Conservation (phyloP, 2,888 invertebrate species). For the Drosophila hawaiiensis region DNA sequence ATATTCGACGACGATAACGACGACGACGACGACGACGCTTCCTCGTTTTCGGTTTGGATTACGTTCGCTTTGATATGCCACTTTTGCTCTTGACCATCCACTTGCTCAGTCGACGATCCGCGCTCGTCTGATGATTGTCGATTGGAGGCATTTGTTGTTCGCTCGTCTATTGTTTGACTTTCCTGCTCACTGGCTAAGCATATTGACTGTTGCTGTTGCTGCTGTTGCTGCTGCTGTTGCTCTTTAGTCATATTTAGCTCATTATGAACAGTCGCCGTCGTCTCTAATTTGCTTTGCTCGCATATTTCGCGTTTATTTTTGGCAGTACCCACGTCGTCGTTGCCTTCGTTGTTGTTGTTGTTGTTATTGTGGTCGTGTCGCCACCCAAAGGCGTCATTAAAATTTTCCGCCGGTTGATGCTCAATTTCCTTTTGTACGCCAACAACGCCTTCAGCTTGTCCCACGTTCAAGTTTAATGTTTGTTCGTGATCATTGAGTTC, state of each 20-base stretch:
- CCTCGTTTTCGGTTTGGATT: slow-evolving; percentile 35
- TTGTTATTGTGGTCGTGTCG: slow-evolving; percentile 42
- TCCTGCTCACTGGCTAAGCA: slow-evolving; percentile 63
- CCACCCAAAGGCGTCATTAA: slow-evolving; percentile 77
- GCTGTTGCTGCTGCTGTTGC: slow-evolving; percentile 26
- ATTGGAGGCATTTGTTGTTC: slow-evolving; percentile 40
- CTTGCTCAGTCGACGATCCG: slow-evolving; percentile 81
- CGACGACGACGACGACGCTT: slow-evolving; percentile 33
- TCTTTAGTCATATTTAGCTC: slow-evolving; percentile 77
- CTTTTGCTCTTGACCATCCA: slow-evolving; percentile 67
- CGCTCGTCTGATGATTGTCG: slow-evolving; percentile 79
- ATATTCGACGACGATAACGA: slow-evolving; percentile 54
- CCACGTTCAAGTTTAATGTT: slow-evolving; percentile 74
- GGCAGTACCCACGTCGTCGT: slow-evolving; percentile 49
- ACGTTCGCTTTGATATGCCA: slow-evolving; percentile 34
- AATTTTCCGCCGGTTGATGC: slow-evolving; percentile 78
- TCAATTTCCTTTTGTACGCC: slow-evolving; percentile 70
- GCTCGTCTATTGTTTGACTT: slow-evolving; percentile 53
- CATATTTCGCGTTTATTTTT: slow-evolving; percentile 77
- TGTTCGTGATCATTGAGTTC: slow-evolving; percentile 63
- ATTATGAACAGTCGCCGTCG: slow-evolving; percentile 56
- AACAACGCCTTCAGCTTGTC: slow-evolving; percentile 46
- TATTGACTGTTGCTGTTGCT: slow-evolving; percentile 64
- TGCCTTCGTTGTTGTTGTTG: slow-evolving; percentile 24
- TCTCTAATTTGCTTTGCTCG: slow-evolving; percentile 73